phyloP scores from a whole-genome alignment of 2,113 vertebrate genomes.

The Pseudorhombus dupliciocellatus region DNA sequence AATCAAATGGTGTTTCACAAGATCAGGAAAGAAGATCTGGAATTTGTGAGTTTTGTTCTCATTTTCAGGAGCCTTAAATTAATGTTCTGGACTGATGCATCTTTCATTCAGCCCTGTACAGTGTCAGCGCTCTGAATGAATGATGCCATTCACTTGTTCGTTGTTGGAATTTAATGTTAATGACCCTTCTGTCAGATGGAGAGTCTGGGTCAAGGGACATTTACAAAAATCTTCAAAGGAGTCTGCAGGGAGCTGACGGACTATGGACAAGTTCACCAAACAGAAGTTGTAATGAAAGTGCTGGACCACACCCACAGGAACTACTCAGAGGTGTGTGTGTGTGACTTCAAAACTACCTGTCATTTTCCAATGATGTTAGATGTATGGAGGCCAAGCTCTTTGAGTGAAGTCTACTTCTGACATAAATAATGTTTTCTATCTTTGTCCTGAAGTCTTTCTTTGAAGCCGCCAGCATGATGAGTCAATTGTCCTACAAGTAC shows the following conservation, averaged over 20 bases:
- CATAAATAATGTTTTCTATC: neutral
- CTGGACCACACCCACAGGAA: slow-evolving; percentile 94
- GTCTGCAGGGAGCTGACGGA: slow-evolving; percentile 92
- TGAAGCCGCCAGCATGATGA: slow-evolving; percentile 99
- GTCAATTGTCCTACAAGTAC: slow-evolving; percentile 96
- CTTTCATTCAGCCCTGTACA: neutral
- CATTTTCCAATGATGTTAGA: too few relatives aligned
- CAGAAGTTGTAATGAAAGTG: slow-evolving; percentile 94
- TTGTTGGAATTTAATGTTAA: neutral
- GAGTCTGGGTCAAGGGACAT: slow-evolving; percentile 94
- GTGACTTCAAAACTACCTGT: too few relatives aligned
- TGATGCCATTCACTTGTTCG: neutral
- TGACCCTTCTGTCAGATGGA: slow-evolving; percentile 83
- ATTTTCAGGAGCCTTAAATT: neutral
- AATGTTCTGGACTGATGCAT: neutral
- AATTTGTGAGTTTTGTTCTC: slow-evolving; percentile 84
- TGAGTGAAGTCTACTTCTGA: too few relatives aligned
- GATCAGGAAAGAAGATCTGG: slow-evolving; percentile 94
- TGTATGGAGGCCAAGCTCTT: too few relatives aligned
- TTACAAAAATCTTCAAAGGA: slow-evolving; percentile 97
- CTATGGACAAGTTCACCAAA: slow-evolving; percentile 91
- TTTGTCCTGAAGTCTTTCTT: slow-evolving; percentile 89
- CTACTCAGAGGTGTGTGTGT: slow-evolving; percentile 96
- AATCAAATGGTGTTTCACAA: slow-evolving; percentile 99
- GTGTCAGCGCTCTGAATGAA: neutral